phyloP scores from a whole-genome alignment of 2,113 vertebrate genomes.

The Hydropotes inermis region DNA sequence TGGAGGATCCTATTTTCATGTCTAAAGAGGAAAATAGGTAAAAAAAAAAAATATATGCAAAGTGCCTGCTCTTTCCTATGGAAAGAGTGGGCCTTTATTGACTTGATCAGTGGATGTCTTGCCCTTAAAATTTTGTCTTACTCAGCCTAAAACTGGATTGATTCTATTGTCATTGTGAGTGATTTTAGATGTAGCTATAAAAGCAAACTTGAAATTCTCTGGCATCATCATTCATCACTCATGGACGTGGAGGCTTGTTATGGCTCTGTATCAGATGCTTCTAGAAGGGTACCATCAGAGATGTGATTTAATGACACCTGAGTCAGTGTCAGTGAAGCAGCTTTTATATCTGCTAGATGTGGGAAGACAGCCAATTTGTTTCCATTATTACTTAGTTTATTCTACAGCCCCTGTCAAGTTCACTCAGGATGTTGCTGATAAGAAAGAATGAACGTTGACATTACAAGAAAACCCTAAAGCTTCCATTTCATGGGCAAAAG shows the following conservation, averaged over 20 bases:
- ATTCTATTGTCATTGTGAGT: background rate
- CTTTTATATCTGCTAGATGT: background rate
- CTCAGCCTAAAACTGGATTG: background rate
- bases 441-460: background rate
- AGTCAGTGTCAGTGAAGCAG: background rate
- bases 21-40: background rate
- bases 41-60: background rate
- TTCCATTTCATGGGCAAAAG: background rate
- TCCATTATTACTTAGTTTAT: slow-evolving; percentile 25
- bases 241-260: background rate
- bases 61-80: background rate
- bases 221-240: background rate
- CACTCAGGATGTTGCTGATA: background rate
- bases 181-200: background rate
- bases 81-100: background rate
- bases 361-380: background rate
- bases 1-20: background rate
- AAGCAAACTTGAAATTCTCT: background rate
- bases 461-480: background rate
- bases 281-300: background rate
- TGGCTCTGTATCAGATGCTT: background rate
- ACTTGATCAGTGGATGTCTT: background rate
- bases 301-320: background rate
- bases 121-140: background rate
- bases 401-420: slow-evolving; percentile 5